Evolutionary conservation across 2,113 vertebrate genomes (phyloP), one percentile per base, ranked within the genome.

Genomic region (Toxostoma redivivum): DNA sequence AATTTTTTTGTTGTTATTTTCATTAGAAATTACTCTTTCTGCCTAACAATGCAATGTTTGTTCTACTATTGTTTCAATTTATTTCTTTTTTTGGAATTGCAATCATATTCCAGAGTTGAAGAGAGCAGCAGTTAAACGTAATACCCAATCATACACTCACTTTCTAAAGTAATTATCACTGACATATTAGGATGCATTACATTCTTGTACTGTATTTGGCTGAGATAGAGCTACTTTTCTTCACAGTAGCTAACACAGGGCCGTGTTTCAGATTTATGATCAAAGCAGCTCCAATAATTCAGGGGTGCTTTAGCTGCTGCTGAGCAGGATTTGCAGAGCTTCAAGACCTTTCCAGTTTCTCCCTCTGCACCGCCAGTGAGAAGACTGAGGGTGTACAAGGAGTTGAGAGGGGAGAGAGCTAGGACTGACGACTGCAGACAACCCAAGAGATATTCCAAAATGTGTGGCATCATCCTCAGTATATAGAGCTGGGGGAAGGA

Each of bases 51-150:
- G 12, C 38, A 96, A 67, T 58, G 18, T 86, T 95, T 90, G 37
- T 53, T 91, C 81, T 82, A 82, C 87, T 61, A 72, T 86, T 65
- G 37, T 86, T 90, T 83, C 35, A 19, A 62, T 94, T 92, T 94
- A 71, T 56, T 94, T 87, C n/a, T 94, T 87, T 64, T 64, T 94
- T 81, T 82, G 57, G 45, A 81, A 82, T 60, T 40, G 4, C 61
- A 44, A 79, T 74, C 69, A 9, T 86, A 81, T 67, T 76, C 16
- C 72, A 61, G 22, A 95, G 33, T 1, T 88, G 66, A 80, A 77
- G 70, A 86, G 38, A 74, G 53, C 5, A 88, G n/a, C 48, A 69
- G 15, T 91, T 7, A 12, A 54, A 66, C 14, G 35, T 71, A 87
- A 79, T 53, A 64, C 5, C 21, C 28, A 64, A 60, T 31, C 57